Percentiles rank a stretch among this genome's conserved stretches.
Evolutionary conservation across 2,888 invertebrate genomes (phyloP).

Genomic region (Neoaliturus tenellus): DNA sequence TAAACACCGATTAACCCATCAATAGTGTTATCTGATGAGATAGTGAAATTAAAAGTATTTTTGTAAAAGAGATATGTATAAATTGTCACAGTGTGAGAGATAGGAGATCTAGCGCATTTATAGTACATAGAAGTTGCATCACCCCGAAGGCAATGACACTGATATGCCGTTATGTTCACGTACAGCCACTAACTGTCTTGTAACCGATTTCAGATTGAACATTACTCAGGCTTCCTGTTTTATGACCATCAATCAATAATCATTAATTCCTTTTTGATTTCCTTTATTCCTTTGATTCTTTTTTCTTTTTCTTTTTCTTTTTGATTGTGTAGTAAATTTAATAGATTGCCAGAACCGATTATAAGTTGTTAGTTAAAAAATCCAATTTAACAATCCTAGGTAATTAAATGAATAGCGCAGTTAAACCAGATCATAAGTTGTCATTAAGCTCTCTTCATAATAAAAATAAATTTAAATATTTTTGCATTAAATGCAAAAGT

Average conservation of each 20-base stretch:
- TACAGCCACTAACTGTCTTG: constrained; percentile 17
- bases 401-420: no score
- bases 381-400: no score
- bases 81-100: background rate
- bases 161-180: constrained; percentile 13
- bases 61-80: background rate
- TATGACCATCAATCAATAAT: constrained; percentile 1
- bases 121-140: constrained; percentile 21
- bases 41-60: background rate
- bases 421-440: no score
- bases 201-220: constrained; percentile 30
- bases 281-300: background rate
- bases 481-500: no score
- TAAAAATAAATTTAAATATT: no score
- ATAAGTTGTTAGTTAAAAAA: no score
- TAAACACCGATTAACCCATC: no score
- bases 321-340: no score
- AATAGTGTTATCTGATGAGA: background rate
- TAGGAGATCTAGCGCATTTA: background rate
- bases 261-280: background rate
- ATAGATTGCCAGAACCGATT: no score
- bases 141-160: background rate
- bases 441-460: no score
- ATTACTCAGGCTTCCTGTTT: background rate
- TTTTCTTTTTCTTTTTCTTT: background rate